Conservation (phyloP, 2,113 vertebrate species). For the Platichthys flesus region DNA sequence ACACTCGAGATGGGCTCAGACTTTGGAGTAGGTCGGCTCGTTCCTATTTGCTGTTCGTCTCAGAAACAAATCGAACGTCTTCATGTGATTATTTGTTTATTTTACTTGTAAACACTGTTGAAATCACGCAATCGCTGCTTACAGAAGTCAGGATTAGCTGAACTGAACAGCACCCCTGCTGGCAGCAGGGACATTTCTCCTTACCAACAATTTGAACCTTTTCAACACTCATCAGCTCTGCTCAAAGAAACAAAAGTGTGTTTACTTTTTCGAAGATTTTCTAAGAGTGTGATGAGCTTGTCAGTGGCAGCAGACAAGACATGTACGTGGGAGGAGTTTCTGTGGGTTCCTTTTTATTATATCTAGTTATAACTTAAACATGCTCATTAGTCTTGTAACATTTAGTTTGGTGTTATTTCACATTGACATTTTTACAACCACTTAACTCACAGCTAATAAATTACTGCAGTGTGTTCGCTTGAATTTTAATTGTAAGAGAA, state of each 20-base stretch:
- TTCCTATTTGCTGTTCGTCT: constrained; percentile 17
- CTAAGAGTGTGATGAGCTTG: neutral
- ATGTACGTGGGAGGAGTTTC: neutral
- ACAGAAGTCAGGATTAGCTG: neutral
- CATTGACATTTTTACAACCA: neutral
- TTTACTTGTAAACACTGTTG: neutral
- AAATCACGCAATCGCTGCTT: neutral
- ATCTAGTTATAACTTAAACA: neutral
- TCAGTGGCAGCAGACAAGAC: neutral
- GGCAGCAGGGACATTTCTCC: neutral
- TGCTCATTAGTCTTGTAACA: neutral
- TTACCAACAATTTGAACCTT: neutral
- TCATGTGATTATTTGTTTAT: neutral
- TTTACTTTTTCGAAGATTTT: neutral
- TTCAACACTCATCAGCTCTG: neutral
- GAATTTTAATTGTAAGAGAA: neutral
- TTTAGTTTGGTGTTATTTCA: neutral
- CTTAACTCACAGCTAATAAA: constrained; percentile 7
- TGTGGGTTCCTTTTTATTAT: neutral
- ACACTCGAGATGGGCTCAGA: constrained; percentile 36
- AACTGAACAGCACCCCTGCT: neutral
- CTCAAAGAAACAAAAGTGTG: neutral
- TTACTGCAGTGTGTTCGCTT: constrained; percentile 1
- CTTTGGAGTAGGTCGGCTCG: constrained; percentile 43
- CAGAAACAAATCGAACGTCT: constrained; percentile 21